phyloP scores from a whole-genome alignment of 2,113 vertebrate species.

The Fregetta grallaria region DNA sequence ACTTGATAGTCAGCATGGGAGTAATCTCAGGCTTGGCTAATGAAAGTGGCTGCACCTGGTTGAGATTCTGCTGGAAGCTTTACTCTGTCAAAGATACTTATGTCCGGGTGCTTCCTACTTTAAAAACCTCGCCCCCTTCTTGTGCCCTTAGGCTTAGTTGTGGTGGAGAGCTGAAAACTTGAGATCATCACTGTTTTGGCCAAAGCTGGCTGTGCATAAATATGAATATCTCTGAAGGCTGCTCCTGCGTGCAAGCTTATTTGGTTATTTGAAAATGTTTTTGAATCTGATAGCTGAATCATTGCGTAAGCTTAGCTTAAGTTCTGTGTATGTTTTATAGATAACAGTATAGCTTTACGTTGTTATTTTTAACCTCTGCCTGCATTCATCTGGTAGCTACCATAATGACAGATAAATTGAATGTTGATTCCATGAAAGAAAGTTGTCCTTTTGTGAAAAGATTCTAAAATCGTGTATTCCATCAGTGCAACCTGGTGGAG shows the following conservation, averaged over 20 bases:
- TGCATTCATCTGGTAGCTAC: neutral
- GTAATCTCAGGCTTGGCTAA: slow-evolving; percentile 40
- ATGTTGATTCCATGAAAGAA: neutral
- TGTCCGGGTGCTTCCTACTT: neutral
- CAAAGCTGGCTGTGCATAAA: neutral
- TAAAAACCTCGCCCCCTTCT: neutral
- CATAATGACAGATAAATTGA: neutral
- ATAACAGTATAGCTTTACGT: neutral
- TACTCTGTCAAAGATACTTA: slow-evolving; percentile 16
- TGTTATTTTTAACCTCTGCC: neutral
- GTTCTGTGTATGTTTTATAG: neutral
- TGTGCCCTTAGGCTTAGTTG: neutral
- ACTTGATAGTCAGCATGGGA: slow-evolving; percentile 18
- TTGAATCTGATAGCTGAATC: neutral
- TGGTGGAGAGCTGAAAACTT: neutral
- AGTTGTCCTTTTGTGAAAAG: neutral
- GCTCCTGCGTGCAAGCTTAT: neutral
- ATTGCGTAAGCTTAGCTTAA: neutral
- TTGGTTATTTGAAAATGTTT: neutral
- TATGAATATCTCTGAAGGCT: neutral
- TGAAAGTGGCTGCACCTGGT: slow-evolving; percentile 53
- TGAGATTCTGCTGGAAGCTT: slow-evolving; percentile 45
- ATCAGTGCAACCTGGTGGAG: neutral
- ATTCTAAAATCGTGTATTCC: neutral
- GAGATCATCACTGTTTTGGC: neutral